Percentiles rank a stretch among this genome's conserved stretches.
Conservation (phyloP, 2,888 invertebrate genomes). For the Dusona sp. region DNA sequence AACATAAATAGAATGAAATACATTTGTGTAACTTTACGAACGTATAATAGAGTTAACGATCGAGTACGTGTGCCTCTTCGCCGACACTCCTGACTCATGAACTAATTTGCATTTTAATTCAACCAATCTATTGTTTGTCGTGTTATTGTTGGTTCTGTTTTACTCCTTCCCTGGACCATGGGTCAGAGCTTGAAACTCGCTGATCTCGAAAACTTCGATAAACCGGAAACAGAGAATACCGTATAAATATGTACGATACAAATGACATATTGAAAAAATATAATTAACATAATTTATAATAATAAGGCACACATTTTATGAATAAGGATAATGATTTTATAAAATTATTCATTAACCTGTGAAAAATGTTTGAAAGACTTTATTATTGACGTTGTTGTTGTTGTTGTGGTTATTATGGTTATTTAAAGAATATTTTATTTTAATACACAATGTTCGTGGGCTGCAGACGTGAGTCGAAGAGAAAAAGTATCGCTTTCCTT, state of each 20-base stretch:
- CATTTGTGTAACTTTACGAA: not conserved
- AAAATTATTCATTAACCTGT: not conserved
- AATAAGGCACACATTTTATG: not conserved
- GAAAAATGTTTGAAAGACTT: not conserved
- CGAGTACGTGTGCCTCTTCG: conserved; percentile 57
- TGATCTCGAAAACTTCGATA: conserved; percentile 51
- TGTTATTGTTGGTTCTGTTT: conserved; percentile 75
- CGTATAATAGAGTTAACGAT: conserved; percentile 69
- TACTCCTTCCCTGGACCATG: conserved; percentile 32
- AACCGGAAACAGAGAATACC: conserved; percentile 51
- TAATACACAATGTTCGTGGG: too few relatives aligned
- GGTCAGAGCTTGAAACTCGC: conserved; percentile 54
- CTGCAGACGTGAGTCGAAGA: not conserved
- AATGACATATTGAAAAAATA: not conserved
- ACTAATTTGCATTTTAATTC: conserved; percentile 81
- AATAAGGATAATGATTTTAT: not conserved
- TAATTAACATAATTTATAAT: not conserved
- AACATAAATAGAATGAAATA: not conserved
- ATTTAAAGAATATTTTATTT: too few relatives aligned
- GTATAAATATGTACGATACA: not conserved
- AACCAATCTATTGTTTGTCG: conserved; percentile 75
- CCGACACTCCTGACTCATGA: conserved; percentile 73
- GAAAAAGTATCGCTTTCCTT: not conserved
- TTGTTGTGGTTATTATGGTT: not conserved
- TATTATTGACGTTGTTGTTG: not conserved